phyloP scores from a whole-genome alignment of 2,113 vertebrate species.

The Solenodon paradoxus region DNA sequence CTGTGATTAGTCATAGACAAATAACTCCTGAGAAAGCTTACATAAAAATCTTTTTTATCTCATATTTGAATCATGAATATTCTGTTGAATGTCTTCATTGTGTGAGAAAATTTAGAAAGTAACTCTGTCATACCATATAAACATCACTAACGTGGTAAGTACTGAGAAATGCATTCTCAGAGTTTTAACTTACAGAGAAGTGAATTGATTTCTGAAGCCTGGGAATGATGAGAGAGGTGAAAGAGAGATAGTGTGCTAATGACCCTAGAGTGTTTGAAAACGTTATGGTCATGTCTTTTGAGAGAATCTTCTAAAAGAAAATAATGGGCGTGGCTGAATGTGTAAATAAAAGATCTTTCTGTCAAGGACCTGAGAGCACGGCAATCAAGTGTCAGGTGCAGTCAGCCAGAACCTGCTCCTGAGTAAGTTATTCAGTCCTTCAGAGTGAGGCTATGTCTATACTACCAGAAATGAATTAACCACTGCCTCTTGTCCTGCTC shows the following conservation, averaged over 20 bases:
- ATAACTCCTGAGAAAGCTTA: neutral
- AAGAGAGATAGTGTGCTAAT: constrained; percentile 39
- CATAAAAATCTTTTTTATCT: constrained; percentile 4
- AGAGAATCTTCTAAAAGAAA: constrained; percentile 49
- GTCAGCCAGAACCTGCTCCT: constrained; percentile 24
- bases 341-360: constrained; percentile 50
- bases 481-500: neutral
- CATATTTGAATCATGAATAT: constrained; percentile 5
- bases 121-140: neutral
- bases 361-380: neutral
- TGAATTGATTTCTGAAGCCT: constrained; percentile 61
- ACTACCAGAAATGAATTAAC: neutral
- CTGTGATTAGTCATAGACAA: neutral
- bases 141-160: constrained; percentile 12
- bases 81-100: neutral
- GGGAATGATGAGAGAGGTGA: constrained; percentile 20
- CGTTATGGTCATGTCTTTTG: constrained; percentile 39
- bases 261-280: constrained; percentile 45
- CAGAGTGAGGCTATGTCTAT: neutral
- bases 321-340: constrained; percentile 21
- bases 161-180: neutral
- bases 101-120: constrained; percentile 14
- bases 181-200: constrained; percentile 50
- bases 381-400: constrained; percentile 1
- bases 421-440: neutral